Percentiles rank a stretch among this genome's conserved stretches.
Conservation (phyloP, 2,888 invertebrate genomes). For the Drosophila mayaguana region DNA sequence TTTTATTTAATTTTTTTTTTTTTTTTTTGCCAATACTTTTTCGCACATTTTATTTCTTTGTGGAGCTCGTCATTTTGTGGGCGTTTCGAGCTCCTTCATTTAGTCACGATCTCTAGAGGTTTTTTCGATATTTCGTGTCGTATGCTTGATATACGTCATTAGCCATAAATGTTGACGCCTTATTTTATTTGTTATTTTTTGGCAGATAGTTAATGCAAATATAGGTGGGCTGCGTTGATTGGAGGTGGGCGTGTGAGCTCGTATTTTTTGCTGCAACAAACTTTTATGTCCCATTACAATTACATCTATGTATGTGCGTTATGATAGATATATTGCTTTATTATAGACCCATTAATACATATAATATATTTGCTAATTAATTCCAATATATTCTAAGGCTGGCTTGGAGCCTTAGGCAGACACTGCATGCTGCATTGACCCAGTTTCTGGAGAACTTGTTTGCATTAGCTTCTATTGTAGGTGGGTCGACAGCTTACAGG, state of each 20-base stretch:
- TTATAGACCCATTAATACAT: not conserved
- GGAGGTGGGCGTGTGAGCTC: constrained; percentile 46
- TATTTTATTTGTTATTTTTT: constrained; percentile 1
- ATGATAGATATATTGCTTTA: not conserved
- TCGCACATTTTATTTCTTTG: constrained; percentile 40
- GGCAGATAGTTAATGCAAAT: constrained; percentile 45
- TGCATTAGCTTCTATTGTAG: constrained; percentile 23
- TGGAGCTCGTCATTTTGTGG: constrained; percentile 42
- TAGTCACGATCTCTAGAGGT: constrained; percentile 65
- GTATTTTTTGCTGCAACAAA: constrained; percentile 39
- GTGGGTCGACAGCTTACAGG: constrained; percentile 4
- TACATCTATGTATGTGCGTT: not conserved
- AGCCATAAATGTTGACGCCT: constrained; percentile 34
- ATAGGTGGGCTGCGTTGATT: constrained; percentile 41
- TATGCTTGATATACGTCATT: constrained; percentile 57
- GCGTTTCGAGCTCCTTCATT: constrained; percentile 60
- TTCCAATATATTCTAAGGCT: not conserved
- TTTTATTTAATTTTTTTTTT: not conserved
- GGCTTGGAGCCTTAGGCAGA: constrained; percentile 25
- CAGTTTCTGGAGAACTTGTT: constrained; percentile 38
- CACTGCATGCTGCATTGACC: constrained; percentile 39
- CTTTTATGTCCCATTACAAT: constrained; percentile 20
- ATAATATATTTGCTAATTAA: constrained; percentile 23
- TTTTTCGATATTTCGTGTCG: constrained; percentile 38
- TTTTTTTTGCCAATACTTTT: constrained; percentile 52